These are phyloP conservation scores for Catotricha subobsoleta DNA, from an alignment of 2,888 invertebrate genomes.

Conservation along the genomic window DNA sequence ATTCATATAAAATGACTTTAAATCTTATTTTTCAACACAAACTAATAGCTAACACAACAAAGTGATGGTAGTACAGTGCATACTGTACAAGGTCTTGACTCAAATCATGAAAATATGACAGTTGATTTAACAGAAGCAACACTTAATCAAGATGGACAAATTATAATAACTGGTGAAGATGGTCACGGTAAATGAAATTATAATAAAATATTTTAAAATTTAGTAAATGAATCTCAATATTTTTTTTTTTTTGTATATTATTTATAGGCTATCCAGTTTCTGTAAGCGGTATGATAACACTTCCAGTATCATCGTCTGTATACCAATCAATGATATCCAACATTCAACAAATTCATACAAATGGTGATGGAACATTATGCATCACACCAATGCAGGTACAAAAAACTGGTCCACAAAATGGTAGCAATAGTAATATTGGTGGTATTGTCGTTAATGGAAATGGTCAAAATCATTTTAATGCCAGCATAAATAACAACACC, in stretches of 20 bases:
- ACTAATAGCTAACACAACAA: conserved; percentile 23
- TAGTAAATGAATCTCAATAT: conserved; percentile 7
- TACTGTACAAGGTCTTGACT: conserved; percentile 48
- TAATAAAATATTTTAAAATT: neutral
- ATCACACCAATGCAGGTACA: conserved; percentile 70
- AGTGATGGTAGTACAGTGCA: conserved; percentile 42
- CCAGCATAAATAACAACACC: neutral
- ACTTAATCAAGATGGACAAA: conserved; percentile 80
- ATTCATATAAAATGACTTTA: neutral
- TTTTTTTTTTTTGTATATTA: neutral
- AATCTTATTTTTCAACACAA: neutral
- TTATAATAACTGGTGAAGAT: conserved; percentile 88
- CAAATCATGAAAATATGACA: conserved; percentile 63
- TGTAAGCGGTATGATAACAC: conserved; percentile 86
- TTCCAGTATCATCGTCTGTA: conserved; percentile 87
- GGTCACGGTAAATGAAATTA: conserved; percentile 54
- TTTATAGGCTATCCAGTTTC: conserved; percentile 44
- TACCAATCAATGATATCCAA: conserved; percentile 92
- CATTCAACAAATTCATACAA: conserved; percentile 57
- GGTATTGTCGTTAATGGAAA: neutral
- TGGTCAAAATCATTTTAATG: neutral
- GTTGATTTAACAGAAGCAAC: conserved; percentile 87
- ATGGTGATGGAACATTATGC: conserved; percentile 63
- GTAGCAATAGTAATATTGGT: conserved; percentile 3
- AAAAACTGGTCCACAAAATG: conserved; percentile 12